These are phyloP conservation scores for Ostrea denselamellosa DNA, from an alignment of 1,140 invertebrate species.

Conservation along the genomic window DNA sequence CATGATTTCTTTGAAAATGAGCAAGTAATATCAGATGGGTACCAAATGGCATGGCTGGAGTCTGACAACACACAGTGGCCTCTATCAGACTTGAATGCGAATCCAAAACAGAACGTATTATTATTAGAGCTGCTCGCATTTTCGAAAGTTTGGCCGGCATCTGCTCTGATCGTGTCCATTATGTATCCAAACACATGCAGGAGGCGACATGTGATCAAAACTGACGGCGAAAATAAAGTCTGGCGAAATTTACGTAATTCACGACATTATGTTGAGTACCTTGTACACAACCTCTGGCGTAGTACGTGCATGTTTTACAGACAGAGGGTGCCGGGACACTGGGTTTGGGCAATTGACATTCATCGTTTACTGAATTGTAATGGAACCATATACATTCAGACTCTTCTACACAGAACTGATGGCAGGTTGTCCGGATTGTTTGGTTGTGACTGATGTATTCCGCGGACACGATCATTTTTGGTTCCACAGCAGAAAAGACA, in stretches of 20 bases:
- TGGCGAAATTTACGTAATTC: background rate
- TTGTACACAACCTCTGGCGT: background rate
- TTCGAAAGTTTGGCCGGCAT: background rate
- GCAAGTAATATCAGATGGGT: background rate
- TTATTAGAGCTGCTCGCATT: background rate
- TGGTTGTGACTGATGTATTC: background rate
- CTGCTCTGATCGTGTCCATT: background rate
- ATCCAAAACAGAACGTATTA: background rate
- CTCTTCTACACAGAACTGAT: background rate
- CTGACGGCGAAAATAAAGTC: background rate
- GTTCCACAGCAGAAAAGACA: background rate
- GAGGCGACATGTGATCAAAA: too few species aligned
- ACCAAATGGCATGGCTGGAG: background rate
- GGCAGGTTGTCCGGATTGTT: background rate
- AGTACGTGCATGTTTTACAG: background rate
- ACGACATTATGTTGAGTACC: background rate
- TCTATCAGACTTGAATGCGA: background rate
- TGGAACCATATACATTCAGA: background rate
- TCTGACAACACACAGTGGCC: background rate
- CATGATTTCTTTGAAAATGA: conserved; percentile 10
- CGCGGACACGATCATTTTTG: background rate
- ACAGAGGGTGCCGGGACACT: background rate
- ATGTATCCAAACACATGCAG: background rate
- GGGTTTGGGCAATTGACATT: background rate
- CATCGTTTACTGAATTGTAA: background rate